Conservation (phyloP, 1,140 invertebrate genomes). For the Neodiprion lecontei region DNA sequence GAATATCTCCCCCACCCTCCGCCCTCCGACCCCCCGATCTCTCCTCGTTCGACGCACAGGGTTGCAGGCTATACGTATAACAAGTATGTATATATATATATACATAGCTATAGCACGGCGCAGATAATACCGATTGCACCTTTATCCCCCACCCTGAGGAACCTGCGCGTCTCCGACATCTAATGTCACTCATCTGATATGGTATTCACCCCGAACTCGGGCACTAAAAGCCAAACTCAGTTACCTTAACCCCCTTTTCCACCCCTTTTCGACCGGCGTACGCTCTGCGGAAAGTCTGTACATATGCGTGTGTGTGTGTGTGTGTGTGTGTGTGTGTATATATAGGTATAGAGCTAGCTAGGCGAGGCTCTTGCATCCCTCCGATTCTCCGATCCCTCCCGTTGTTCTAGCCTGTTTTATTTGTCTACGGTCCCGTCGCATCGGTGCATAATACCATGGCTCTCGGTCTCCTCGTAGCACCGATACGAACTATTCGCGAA, state of each 20-base stretch:
- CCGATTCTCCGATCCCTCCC: background rate
- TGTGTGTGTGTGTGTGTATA: background rate
- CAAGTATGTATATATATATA: background rate
- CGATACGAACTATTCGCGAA: background rate
- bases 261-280: slow-evolving; percentile 6
- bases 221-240: slow-evolving; percentile 38
- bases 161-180: slow-evolving; percentile 1
- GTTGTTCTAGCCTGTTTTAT: slow-evolving; percentile 23
- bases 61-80: no score
- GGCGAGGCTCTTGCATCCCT: background rate
- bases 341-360: background rate
- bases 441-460: slow-evolving; percentile 12
- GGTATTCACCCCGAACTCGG: slow-evolving; percentile 43
- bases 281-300: background rate
- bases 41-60: no score
- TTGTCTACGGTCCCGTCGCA: slow-evolving; percentile 13
- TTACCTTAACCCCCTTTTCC: slow-evolving; percentile 23
- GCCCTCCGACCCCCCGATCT: no score
- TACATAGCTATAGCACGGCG: background rate
- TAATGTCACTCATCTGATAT: slow-evolving; percentile 38
- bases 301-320: background rate
- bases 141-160: background rate
- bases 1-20: background rate
- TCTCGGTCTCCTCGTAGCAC: background rate
- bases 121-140: background rate